These are phyloP conservation scores for Pelecanus crispus DNA, from an alignment of 2,113 vertebrate genomes.

Conservation along the genomic window DNA sequence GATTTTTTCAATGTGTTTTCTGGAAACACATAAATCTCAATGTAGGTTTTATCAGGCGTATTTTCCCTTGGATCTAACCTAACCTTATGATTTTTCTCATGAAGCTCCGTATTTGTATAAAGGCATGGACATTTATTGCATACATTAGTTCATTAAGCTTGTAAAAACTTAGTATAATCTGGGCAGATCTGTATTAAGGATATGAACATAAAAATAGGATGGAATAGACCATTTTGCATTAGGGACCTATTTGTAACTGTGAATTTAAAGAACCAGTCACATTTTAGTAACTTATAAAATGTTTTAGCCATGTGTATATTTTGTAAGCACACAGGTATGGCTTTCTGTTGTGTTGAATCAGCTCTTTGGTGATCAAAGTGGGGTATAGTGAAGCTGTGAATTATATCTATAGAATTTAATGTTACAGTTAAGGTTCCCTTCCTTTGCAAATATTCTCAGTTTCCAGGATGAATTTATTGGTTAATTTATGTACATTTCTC, in stretches of 20 bases:
- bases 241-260: neutral
- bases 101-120: neutral
- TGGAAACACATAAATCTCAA: slow-evolving; percentile 9
- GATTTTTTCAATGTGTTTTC: neutral
- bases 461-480: neutral
- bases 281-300: neutral
- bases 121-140: neutral
- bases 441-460: neutral
- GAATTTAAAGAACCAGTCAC: neutral
- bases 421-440: neutral
- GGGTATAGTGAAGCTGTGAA: neutral
- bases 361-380: neutral
- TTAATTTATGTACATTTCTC: neutral
- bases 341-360: neutral
- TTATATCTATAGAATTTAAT: neutral
- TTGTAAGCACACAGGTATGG: neutral
- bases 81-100: slow-evolving; percentile 7
- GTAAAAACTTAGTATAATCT: neutral
- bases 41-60: neutral
- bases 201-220: neutral
- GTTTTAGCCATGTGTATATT: neutral
- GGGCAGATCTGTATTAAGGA: neutral
- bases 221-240: neutral
- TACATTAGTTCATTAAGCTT: neutral
- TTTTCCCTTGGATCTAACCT: neutral